Base-by-base conservation (phyloP, 2,113 vertebrate species). In the Macrotis lagotis region DNA sequence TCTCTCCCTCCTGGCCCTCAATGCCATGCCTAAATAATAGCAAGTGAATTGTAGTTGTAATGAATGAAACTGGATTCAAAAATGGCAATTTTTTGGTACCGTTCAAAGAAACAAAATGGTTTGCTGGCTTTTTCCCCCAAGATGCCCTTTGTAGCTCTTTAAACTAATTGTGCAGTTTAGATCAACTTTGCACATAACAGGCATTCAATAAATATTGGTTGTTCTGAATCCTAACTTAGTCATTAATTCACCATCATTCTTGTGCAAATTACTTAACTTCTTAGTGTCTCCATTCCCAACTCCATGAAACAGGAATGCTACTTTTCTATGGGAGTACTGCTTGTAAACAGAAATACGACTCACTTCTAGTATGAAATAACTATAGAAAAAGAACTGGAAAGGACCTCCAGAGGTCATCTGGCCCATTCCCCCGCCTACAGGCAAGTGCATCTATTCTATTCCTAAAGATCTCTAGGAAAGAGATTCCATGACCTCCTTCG, bases 1-100 rank as follows among this genome's bases (percentile, higher is more conserved):
- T 92, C 83, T 25, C 94, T 94, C 94, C 55, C 94, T 90, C 89
- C n/a, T 83, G 37, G 92, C 94, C 95, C 88, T 89, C 94, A 66
- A 31, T 50, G 88, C 89, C 91, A 8, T 0, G 53, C 92, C 97
- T 97, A 97, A 66, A 50, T 95, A 97, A 96, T 51, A 48, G 96
- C 48, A 26, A 96, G 95, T 90, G 91, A 95, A 97, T 95, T 96
- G 96, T 96, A 93, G 96, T 95, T 96, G 97, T 47, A 92, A 92
- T 48, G 95, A 90, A 95, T 96, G 92, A 91, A 50, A 24, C 10
- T 25, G 88, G 89, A 52, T 91, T 93, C 88, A 31, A 89, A 89
- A 91, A 50, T 94, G 55, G 91, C 50, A 6, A 92, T 89, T 93
- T 91, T 92, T 95, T 88, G 51, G 51, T 51, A 90, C 92, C 92